Evolutionary conservation across 2,888 invertebrate genomes (phyloP), one percentile per base, ranked within the genome.

Genomic region (Nycteola revayana): DNA sequence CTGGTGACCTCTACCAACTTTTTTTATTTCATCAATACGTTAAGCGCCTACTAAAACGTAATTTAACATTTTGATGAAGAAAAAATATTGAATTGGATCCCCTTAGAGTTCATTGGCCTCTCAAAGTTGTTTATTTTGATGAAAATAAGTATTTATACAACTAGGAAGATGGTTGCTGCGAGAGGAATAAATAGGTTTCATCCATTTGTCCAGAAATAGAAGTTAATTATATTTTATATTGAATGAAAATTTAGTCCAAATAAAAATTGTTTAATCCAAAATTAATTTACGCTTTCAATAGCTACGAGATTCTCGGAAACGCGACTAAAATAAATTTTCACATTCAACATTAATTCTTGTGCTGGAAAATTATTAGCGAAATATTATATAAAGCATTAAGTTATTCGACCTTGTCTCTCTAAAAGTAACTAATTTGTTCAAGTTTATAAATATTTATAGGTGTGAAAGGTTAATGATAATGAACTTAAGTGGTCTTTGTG

Each of bases 371-470:
- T 40, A 46, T 32, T 27, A 38, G 26, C 36, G 25, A 38, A 42
- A 52, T 18, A 32, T 47, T 49, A 34, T 42, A 26, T 40, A 46
- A 40, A 49, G 33, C 36, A 36, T 32, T 18, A 17, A 23, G 30
- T 40, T 18, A 36, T 10, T 35, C 65, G 54, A 65, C 57, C 40
- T 35, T 32, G 60, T 24, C 49, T 51, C 41, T 41, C 31, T 7
- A 3, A 11, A 18, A 33, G 30, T 22, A 25, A 18, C 9, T 36
- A 28, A 31, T 32, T 25, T 31, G 7, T 8, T 8, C 25, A 8
- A 2, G 8, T 35, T 34, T 28, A 43, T 36, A 26, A 17, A 36
- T 35, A 39, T 39, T 38, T 25, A 25, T 31, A 11, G 14, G 22
- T 25, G 29, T 28, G 14, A 44, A 30, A 44, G 40, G 25, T 49